A percentile compares a stretch with the other conserved stretches of the same genome.
Conservation (phyloP, 2,888 invertebrate genomes). For the Dryomyza anilis region DNA sequence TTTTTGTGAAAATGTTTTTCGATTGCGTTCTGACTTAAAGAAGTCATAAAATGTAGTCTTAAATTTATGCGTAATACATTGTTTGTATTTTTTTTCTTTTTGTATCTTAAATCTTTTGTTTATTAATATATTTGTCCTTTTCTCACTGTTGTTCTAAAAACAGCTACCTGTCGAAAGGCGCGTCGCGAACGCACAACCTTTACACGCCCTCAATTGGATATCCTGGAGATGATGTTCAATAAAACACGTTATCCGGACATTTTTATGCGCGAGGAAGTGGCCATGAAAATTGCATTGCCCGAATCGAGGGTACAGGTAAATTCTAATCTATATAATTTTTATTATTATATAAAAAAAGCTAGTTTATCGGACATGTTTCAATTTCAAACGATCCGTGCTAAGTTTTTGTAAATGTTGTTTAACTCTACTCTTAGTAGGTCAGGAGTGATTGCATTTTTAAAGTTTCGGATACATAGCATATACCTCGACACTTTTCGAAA, state of each 20-base stretch:
- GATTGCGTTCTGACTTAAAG: neutral
- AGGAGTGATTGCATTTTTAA: too few species aligned
- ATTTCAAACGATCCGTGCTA: neutral
- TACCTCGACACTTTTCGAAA: too few species aligned
- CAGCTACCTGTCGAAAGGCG: conserved; percentile 80
- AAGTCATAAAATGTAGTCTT: neutral
- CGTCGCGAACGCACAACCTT: conserved; percentile 94
- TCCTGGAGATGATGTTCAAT: conserved; percentile 86
- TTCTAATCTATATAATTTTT: too few species aligned
- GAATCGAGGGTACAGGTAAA: conserved; percentile 96
- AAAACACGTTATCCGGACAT: conserved; percentile 97
- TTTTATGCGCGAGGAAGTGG: conserved; percentile 97
- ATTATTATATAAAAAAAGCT: neutral
- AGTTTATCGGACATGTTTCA: too few species aligned
- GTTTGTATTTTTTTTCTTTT: neutral
- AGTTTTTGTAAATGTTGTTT: too few species aligned
- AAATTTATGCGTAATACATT: neutral
- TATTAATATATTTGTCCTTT: neutral
- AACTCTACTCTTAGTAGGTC: too few species aligned
- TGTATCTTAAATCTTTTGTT: neutral
- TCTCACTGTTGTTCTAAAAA: conserved; percentile 29
- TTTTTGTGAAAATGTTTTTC: neutral
- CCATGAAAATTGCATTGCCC: conserved; percentile 91
- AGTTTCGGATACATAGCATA: too few species aligned
- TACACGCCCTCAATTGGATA: conserved; percentile 89